Base-by-base conservation (phyloP, 2,797 vertebrate genomes). In the Simalia tracyae region DNA sequence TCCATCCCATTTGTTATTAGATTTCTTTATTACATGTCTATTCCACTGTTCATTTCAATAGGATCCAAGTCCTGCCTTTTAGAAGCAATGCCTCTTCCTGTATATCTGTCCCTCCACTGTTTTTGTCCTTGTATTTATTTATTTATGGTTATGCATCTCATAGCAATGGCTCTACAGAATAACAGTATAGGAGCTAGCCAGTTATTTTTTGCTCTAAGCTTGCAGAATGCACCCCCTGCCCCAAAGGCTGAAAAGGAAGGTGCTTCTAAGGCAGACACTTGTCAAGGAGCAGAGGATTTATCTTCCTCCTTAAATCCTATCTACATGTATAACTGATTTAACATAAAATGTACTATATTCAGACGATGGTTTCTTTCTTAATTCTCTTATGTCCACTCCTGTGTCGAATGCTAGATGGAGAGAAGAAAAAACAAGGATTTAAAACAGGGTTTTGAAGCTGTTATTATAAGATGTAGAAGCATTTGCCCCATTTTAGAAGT, bases 291-390 rank as follows among this genome's bases (percentile, higher is more conserved):
- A 31, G 26, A 26, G 26, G 14, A 28, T 11, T 24, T 54, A 17
- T 8, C 11, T 57, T 42, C 10, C 4, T 19, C 54, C n/a, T 8
- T 54, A 89, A 7, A 14, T 11, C 84, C n/a, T 3, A 36, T 59
- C 72, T 87, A 17, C 31, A 86, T 1, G 4, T 12, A 36, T 1
- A 4, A 15, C 14, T 15, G 2, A 9, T 42, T 9, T 17, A 60
- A 63, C 15, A 61, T 24, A n/a, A 31, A 3, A 15, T 89, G 31
- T 92, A 92, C 92, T 92, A 22, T 87, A 19, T 6, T 88, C 86
- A 24, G 92, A 56, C 1, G 89, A 66, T 24, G 15, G 10, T 6
- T 84, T 92, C 24, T 14, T 11, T 59, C 14, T 64, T 10, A 88
- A 12, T 46, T n/a, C 50, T 5, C 0, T 24, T 68, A 90, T 87